phyloP scores from a whole-genome alignment of 2,797 vertebrate species.

The Adelosebastes latens region DNA sequence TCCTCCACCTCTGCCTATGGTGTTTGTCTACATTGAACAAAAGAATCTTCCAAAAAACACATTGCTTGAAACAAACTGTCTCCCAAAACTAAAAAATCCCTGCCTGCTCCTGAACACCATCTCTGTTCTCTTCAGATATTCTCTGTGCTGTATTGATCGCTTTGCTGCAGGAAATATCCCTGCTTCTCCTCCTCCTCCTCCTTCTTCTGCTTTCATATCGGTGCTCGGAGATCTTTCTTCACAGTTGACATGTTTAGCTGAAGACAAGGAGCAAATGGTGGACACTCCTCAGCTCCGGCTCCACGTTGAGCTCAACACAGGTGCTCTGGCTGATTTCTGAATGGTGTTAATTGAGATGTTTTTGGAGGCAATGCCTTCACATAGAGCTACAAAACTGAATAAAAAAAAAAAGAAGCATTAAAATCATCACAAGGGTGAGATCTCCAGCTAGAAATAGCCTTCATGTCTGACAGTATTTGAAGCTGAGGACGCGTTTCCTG shows the following conservation, averaged over 20 bases:
- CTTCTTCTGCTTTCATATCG: constrained; percentile 18
- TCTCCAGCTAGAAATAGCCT: constrained; percentile 37
- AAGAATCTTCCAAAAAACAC: constrained; percentile 12
- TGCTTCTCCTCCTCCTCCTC: constrained; percentile 15
- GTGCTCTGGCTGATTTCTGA: constrained; percentile 6
- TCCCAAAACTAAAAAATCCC: constrained; percentile 17
- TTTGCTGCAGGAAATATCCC: constrained; percentile 30
- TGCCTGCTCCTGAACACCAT: constrained; percentile 20
- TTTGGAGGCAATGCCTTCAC: neutral
- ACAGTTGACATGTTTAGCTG: constrained; percentile 35
- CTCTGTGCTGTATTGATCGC: constrained; percentile 53
- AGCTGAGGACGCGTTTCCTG: constrained; percentile 54
- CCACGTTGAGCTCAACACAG: constrained; percentile 9
- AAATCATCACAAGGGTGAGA: constrained; percentile 5
- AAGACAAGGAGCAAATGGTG: constrained; percentile 20
- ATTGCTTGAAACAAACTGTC: neutral
- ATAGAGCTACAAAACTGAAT: neutral
- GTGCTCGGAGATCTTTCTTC: constrained; percentile 35
- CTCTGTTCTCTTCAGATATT: constrained; percentile 41
- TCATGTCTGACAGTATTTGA: constrained; percentile 31
- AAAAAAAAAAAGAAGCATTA: neutral
- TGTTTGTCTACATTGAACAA: neutral
- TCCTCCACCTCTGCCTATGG: neutral
- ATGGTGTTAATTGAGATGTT: constrained; percentile 36
- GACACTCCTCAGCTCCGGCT: constrained; percentile 17